Conservation (phyloP, 92 coral and sea anemone species). For the Palythoa caribaeorum region DNA sequence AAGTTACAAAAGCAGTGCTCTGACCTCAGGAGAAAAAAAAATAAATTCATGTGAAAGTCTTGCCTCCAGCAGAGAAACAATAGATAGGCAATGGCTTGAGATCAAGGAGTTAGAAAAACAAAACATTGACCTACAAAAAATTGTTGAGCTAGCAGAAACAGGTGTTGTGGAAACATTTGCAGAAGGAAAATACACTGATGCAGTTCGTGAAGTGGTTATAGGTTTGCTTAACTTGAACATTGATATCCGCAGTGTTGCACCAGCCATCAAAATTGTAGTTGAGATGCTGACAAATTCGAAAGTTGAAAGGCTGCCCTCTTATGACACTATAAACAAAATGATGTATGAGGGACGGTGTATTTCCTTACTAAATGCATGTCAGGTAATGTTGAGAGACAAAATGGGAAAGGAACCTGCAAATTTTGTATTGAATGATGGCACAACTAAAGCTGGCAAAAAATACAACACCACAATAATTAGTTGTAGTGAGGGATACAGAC, state of each 20-base stretch:
- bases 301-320: constrained; percentile 10
- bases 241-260: background rate
- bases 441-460: constrained; percentile 7
- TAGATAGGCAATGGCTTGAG: background rate
- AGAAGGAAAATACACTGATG: background rate
- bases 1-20: background rate
- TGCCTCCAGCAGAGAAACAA: background rate
- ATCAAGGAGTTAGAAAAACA: background rate
- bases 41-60: too few species aligned
- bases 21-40: too few species aligned
- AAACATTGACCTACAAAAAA: background rate
- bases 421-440: constrained; percentile 37
- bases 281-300: constrained; percentile 7
- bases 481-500: background rate
- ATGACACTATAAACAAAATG: constrained; percentile 27
- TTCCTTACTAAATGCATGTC: constrained; percentile 28
- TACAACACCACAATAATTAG: constrained; percentile 22
- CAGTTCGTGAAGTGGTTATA: background rate
- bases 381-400: background rate
- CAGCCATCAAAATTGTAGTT: background rate
- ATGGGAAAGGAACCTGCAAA: background rate
- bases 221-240: background rate
- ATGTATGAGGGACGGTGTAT: constrained; percentile 22
- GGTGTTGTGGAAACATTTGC: background rate
- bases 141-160: background rate